Evolutionary conservation across 2,888 invertebrate species (phyloP).

Genomic region (Campoplex capitator): DNA sequence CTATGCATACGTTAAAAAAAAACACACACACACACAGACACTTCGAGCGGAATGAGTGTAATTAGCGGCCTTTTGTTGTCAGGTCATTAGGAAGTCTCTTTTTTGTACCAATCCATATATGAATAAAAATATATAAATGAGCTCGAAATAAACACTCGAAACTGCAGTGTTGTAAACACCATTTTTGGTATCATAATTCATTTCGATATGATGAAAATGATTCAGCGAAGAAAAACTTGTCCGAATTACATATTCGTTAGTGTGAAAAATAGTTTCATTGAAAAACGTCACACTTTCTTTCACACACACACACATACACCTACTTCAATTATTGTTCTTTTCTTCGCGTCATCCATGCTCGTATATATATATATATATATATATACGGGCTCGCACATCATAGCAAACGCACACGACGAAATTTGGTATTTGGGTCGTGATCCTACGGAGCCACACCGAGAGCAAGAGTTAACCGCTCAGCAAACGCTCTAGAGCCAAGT

Average conservation of each 20-base stretch:
- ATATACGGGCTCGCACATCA: constrained; percentile 3
- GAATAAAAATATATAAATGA: not conserved
- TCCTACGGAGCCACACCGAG: constrained; percentile 73
- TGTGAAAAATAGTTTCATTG: not conserved
- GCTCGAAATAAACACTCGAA: not conserved
- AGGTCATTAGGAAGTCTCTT: constrained; percentile 58
- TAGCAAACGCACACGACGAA: constrained; percentile 65
- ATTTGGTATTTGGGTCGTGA: constrained; percentile 77
- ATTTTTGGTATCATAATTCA: not conserved
- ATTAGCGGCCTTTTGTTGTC: constrained; percentile 63
- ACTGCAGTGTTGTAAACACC: not conserved
- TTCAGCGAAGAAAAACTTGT: not conserved
- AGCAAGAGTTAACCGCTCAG: constrained; percentile 76
- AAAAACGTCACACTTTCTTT: not conserved
- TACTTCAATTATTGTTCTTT: constrained; percentile 30
- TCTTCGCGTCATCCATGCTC: constrained; percentile 6
- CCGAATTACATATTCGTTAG: not conserved
- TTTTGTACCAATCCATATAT: not conserved
- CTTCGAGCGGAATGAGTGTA: constrained; percentile 41
- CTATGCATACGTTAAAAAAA: constrained; percentile 14
- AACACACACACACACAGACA: not conserved
- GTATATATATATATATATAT: not conserved
- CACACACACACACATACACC: not conserved
- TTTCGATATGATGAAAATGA: not conserved
- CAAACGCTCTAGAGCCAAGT: constrained; percentile 74